Base-by-base conservation (phyloP, 2,888 invertebrate genomes). In the Fragum fragum region DNA sequence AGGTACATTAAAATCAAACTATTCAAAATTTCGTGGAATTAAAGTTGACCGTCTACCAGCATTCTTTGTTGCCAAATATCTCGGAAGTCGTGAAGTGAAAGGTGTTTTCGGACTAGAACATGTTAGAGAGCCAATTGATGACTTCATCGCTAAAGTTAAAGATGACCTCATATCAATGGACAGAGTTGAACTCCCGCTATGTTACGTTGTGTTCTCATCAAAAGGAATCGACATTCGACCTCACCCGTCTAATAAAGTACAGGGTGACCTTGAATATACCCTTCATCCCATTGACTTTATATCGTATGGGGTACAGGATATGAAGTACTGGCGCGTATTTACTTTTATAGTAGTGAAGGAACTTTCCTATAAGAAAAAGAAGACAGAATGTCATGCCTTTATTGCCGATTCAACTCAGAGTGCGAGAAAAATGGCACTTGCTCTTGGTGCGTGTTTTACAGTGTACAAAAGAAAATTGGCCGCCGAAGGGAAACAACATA, bases 301-400 rank as follows among this genome's bases (percentile, higher is more conserved):
- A 29, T 94, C 94, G 0, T 94, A 94, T 87, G 94, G 93, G 28
- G 94, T 94, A 7, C 94, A 94, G 85, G 94, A 94, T 78, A 90
- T 92, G 73, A 92, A 92, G 73, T 94, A 91, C 83, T 92, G 93
- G 89, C 86, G 92, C 21, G 90, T 94, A 16, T 94, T 94, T 80
- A 90, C 91, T 14, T 93, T 92, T 79, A 94, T 94, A 73, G 89
- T 94, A n/a, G 93, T 94, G 5, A 90, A 92, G 18, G 92, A 94
- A 84, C 83, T 94, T 63, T 90, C 91, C 11, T 90, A 91, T 3
- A 83, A 90, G 21, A 85, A 89, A 18, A 90, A 91, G 79, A 86
- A 89, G 63, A 90, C 91, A 18, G 93, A 94, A 75, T 93, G 93
- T 76, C 93, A 94, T 78, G 93, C 92, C 5, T 93, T 91, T 81